Evolutionary conservation across 2,797 vertebrate species (phyloP), one percentile per base, ranked within the genome.

Genomic region (Knipowitschia caucasica): DNA sequence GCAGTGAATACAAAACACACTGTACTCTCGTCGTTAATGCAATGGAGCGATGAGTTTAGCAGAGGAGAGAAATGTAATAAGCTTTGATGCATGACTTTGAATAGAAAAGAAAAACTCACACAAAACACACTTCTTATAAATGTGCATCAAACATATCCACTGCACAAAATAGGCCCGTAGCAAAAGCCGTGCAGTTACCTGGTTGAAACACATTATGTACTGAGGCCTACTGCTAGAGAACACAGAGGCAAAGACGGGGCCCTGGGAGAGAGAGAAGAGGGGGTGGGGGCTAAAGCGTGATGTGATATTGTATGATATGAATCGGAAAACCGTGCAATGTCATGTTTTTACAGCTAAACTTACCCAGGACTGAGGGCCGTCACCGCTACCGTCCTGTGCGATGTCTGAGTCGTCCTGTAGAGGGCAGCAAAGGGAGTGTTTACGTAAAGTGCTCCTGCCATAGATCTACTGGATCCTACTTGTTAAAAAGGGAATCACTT

Each of bases 181-280:
- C 35, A 14, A 8, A 9, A 3, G 27, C 39, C 76, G 75, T 75
- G 76, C 81, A n/a, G 47, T 90, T 87, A 92, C 91, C 91, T 92
- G 85, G 55, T 91, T 90, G 81, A 88, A 91, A 87, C 76, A 89
- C 85, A 92, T 85, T 80, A 89, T 72, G 84, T 89, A 91, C 50
- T 89, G 89, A 68, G 80, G 69, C 9, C 81, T 68, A 51, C 44
- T 65, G 82, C 74, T 77, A 84, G 86, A 78, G 85, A 77, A 92
- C 60, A 92, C 81, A 70, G 89, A 86, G 66, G 90, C 89, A 83
- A 88, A 91, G 64, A 92, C 84, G n/a, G 91, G 88, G n/a, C 83
- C 89, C 91, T 92, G 74, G 71, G 66, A 47, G 56, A 72, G 71
- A 50, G 58, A 62, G 59, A 35, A 20, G 11, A 39, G 10, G 34